phyloP scores from a whole-genome alignment of 2,888 invertebrate species.

The Dorcus hopei region DNA sequence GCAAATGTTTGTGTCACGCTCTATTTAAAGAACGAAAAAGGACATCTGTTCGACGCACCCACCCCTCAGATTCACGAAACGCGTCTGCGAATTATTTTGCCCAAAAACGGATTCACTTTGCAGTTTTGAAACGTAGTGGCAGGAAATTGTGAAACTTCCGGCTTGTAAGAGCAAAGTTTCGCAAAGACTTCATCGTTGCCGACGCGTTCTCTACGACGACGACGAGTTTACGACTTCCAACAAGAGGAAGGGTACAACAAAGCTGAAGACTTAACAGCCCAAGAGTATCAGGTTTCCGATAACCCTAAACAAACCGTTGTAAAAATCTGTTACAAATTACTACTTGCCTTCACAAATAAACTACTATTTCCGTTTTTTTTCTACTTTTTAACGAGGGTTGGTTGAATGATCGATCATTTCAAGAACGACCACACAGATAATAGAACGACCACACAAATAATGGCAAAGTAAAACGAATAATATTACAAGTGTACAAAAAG shows the following conservation, averaged over 20 bases:
- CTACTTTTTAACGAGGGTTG: not conserved
- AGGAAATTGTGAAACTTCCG: too few relatives aligned
- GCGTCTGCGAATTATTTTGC: too few relatives aligned
- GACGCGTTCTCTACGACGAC: too few relatives aligned
- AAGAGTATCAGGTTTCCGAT: slow-evolving; percentile 4
- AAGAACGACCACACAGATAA: not conserved
- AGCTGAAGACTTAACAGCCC: not conserved
- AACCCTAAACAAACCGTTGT: slow-evolving; percentile 6
- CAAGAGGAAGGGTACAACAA: not conserved
- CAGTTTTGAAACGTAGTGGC: too few relatives aligned
- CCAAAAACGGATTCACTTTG: too few relatives aligned
- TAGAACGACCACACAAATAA: too few relatives aligned
- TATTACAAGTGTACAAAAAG: too few relatives aligned
- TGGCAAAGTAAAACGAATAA: too few relatives aligned
- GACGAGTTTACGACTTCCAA: not conserved
- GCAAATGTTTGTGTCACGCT: not conserved
- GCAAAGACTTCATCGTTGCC: too few relatives aligned
- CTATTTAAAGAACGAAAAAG: not conserved
- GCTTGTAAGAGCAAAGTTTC: too few relatives aligned
- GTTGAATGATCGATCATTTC: not conserved
- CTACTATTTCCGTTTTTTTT: slow-evolving; percentile 2
- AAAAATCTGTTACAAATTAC: slow-evolving; percentile 6
- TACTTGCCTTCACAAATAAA: slow-evolving; percentile 4
- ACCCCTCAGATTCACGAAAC: too few relatives aligned
- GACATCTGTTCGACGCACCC: too few relatives aligned